Base-by-base conservation (phyloP, 2,888 invertebrate species). In the Amphipyra tragopoginis region DNA sequence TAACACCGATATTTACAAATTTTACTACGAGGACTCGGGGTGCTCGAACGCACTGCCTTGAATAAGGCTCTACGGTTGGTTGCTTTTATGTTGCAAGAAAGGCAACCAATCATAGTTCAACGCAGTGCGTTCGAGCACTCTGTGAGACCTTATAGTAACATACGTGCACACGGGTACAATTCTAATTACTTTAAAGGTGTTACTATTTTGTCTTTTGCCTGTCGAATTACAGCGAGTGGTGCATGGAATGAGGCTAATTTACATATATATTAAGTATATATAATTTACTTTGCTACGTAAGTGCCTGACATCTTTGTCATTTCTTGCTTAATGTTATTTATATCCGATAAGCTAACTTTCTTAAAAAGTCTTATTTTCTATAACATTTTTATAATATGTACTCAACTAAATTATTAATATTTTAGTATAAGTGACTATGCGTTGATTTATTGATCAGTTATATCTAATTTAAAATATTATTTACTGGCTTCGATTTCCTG, bases 261-360 rank as follows among this genome's bases (percentile, higher is more conserved):
- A 21, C 21, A 21, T 21, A 21, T 21, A 21, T 21, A 21, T 21
- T 21, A 21, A 21, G 21, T 21, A 21, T 21, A 21, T 21, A 21
- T 21, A 21, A 29, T 48, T 42, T 38, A 49, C 42, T 49, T 57
- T 50, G 38, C 57, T 57, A 57, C 43, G 29, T 36, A 61, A 52
- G 56, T 67, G 67, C 62, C 67, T 67, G 67, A 56, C 40, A 29
- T 44, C 29, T 29, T 40, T 49, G 38, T 44, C 29, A 43, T 40
- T 54, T 51, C 11, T 40, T 13, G 10, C 9, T 29, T 29, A 7
- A 10, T 38, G 33, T 58, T 64, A 64, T 51, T 48, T 57, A 13
- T 47, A 40, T 47, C 15, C 8, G 39, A 13, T 50, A 58, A 13
- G 10, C 38, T 39, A 36, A 13, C n/a, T 13, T 39, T 39, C 13